Percentiles rank a stretch among this genome's conserved stretches.
These are phyloP conservation scores for Neodiprion lecontei DNA, from an alignment of 1,140 invertebrate genomes.

Conservation along the genomic window DNA sequence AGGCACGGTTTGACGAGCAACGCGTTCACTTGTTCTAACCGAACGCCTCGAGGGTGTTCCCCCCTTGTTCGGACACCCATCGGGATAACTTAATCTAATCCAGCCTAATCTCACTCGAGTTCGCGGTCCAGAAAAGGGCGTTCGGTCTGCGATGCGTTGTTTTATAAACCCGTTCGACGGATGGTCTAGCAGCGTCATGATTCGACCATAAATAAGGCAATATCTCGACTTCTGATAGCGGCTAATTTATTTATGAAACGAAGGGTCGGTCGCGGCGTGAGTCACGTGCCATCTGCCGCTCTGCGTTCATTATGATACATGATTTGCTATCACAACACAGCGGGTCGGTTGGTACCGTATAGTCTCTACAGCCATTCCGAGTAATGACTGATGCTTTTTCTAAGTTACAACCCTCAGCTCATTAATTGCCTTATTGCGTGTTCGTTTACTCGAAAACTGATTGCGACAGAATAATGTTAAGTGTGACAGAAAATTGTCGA, in stretches of 20 bases:
- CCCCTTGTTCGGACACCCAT: constrained; percentile 26
- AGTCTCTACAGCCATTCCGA: neutral
- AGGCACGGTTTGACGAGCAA: constrained; percentile 9
- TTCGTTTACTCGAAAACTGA: no score
- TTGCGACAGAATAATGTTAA: no score
- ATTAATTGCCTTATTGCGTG: no score
- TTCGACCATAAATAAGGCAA: constrained; percentile 51
- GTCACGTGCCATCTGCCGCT: constrained; percentile 61
- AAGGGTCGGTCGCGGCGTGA: constrained; percentile 39
- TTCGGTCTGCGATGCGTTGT: neutral
- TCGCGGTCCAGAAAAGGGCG: constrained; percentile 25
- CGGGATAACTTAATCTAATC: constrained; percentile 30
- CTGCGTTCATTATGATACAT: constrained; percentile 9
- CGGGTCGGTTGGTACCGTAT: neutral
- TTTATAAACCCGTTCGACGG: neutral
- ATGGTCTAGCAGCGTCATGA: constrained; percentile 45
- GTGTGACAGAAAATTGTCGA: no score
- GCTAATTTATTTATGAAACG: constrained; percentile 59
- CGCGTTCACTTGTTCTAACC: constrained; percentile 53
- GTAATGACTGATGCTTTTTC: neutral
- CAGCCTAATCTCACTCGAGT: neutral
- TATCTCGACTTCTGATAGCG: constrained; percentile 54
- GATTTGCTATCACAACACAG: constrained; percentile 11
- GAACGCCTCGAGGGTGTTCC: constrained; percentile 33
- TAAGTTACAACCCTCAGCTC: neutral